Conservation (phyloP, 2,797 vertebrate genomes). For the Stomatorhinus walkeri region DNA sequence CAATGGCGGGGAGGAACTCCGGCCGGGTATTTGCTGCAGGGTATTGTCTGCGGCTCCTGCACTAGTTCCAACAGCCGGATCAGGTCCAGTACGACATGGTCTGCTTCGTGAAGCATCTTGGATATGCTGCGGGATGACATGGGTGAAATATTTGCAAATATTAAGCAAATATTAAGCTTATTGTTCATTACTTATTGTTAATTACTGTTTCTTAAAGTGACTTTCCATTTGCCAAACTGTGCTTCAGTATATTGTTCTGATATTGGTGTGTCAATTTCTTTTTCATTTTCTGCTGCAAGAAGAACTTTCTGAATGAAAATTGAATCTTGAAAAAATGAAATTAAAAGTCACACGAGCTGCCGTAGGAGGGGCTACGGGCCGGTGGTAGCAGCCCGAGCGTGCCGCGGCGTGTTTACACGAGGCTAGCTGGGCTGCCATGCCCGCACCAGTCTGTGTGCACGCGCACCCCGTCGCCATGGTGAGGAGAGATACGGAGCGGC, state of each 20-base stretch:
- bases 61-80: background rate
- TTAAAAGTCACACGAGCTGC: background rate
- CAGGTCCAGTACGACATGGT: background rate
- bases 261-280: background rate
- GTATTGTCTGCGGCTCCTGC: background rate
- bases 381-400: background rate
- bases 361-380: background rate
- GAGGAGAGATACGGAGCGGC: background rate
- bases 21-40: background rate
- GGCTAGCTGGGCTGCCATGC: background rate
- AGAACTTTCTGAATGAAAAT: background rate
- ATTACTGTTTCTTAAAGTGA: background rate
- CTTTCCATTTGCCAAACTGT: background rate
- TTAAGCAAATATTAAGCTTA: background rate
- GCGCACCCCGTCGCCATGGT: background rate
- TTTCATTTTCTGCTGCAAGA: background rate
- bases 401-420: background rate
- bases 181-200: background rate
- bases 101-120: background rate
- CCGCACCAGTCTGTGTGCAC: background rate
- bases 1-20: background rate
- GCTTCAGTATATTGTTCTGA: background rate
- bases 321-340: background rate
- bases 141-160: background rate
- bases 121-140: background rate